Conservation (phyloP, 2,888 invertebrate genomes). For the Dorcus parallelipipedus region DNA sequence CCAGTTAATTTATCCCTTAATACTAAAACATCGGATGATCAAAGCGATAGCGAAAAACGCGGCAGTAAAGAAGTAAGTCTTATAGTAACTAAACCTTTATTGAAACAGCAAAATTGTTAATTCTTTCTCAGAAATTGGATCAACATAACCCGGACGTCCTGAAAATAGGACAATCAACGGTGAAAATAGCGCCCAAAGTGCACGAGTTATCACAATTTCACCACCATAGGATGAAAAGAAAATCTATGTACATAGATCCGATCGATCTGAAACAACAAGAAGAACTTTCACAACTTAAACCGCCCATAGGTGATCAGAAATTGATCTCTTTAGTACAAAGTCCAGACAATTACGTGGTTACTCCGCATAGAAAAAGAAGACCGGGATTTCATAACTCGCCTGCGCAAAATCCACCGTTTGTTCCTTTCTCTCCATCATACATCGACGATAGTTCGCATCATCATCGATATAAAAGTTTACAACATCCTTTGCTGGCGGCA, state of each 20-base stretch:
- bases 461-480: constrained; percentile 57
- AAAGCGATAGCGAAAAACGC: constrained; percentile 48
- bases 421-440: constrained; percentile 75
- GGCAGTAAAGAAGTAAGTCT: constrained; percentile 17
- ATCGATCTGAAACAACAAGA: constrained; percentile 71
- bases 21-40: constrained; percentile 31
- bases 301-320: constrained; percentile 63
- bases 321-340: constrained; percentile 68
- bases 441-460: constrained; percentile 66
- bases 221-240: constrained; percentile 56
- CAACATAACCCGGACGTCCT: constrained; percentile 49
- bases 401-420: constrained; percentile 83
- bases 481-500: constrained; percentile 56
- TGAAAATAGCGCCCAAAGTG: constrained; percentile 59
- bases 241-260: constrained; percentile 61
- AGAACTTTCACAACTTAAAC: constrained; percentile 63
- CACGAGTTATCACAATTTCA: constrained; percentile 52
- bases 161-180: constrained; percentile 60
- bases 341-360: constrained; percentile 78
- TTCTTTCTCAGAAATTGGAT: constrained; percentile 34
- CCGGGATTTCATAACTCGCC: constrained; percentile 87
- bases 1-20: constrained; percentile 72
- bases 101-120: background rate
- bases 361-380: constrained; percentile 80
- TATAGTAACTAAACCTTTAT: background rate